Conservation (phyloP, 2,797 vertebrate genomes). For the Aplochiton taeniatus region DNA sequence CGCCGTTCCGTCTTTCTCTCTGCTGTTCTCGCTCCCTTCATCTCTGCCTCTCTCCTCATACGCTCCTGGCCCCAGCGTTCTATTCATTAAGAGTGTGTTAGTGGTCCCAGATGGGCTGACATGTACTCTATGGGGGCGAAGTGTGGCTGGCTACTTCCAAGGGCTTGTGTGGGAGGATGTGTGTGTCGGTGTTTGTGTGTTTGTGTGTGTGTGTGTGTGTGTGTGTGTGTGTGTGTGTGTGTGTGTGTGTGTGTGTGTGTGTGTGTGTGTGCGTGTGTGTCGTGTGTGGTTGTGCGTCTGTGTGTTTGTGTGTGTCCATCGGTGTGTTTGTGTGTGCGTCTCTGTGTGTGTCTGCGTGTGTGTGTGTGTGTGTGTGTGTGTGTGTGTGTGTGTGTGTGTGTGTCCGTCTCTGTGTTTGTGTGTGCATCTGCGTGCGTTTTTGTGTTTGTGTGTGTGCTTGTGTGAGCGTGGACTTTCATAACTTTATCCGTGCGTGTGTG, state of each 20-base stretch:
- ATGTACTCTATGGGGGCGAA: slow-evolving; percentile 71
- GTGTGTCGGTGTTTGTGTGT: slow-evolving; percentile 31
- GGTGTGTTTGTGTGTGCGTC: slow-evolving; percentile 32
- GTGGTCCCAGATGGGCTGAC: slow-evolving; percentile 79
- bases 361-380: too few species aligned
- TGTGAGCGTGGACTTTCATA: slow-evolving; percentile 26
- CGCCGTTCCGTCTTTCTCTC: slow-evolving; percentile 4
- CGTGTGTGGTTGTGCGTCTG: not conserved
- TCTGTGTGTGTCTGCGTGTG: slow-evolving; percentile 20
- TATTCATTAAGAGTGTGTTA: slow-evolving; percentile 74
- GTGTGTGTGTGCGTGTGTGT: not conserved
- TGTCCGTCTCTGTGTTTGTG: too few species aligned
- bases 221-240: slow-evolving; percentile 23
- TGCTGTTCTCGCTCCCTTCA: too few species aligned
- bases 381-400: slow-evolving; percentile 42
- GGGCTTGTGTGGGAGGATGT: slow-evolving; percentile 56
- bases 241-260: not conserved
- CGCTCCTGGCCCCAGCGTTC: slow-evolving; percentile 59
- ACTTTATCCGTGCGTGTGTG: too few species aligned
- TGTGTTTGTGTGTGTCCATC: slow-evolving; percentile 25
- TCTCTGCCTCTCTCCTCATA: slow-evolving; percentile 23
- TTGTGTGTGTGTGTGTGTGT: slow-evolving; percentile 31
- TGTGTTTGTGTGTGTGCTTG: slow-evolving; percentile 27
- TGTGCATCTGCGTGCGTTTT: too few species aligned
- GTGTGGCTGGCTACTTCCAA: slow-evolving; percentile 67